These are phyloP conservation scores for Campoplex capitator DNA, from an alignment of 2,888 invertebrate species.

Conservation along the genomic window DNA sequence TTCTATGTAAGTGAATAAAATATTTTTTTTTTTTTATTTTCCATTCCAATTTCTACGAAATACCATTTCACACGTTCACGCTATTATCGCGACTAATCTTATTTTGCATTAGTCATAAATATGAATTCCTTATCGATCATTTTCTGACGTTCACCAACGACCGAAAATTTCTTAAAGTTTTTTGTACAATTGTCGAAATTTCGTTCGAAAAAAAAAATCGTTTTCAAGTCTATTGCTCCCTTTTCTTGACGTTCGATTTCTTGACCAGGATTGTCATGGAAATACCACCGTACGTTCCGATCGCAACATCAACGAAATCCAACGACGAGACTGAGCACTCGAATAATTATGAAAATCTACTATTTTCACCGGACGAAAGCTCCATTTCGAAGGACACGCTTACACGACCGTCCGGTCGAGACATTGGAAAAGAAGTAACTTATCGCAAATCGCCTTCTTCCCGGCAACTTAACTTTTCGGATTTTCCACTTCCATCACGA, in stretches of 20 bases:
- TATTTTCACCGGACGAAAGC: no score
- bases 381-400: no score
- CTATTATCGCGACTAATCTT: neutral
- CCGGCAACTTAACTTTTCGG: no score
- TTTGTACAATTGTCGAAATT: neutral
- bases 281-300: conserved; percentile 13
- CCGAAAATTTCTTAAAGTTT: neutral
- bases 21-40: neutral
- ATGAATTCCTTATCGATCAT: neutral
- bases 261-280: conserved; percentile 45
- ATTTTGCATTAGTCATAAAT: neutral
- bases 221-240: no score
- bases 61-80: neutral
- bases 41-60: neutral
- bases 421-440: no score
- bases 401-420: no score
- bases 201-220: neutral
- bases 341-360: no score
- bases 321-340: no score
- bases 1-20: conserved; percentile 60
- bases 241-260: neutral
- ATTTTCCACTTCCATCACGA: no score
- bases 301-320: conserved; percentile 1
- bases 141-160: neutral
- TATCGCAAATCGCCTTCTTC: no score